A percentile compares a stretch with the other conserved stretches of the same genome.
Evolutionary conservation across 2,888 invertebrate genomes (phyloP).

Genomic region (Rhagonycha lutea): DNA sequence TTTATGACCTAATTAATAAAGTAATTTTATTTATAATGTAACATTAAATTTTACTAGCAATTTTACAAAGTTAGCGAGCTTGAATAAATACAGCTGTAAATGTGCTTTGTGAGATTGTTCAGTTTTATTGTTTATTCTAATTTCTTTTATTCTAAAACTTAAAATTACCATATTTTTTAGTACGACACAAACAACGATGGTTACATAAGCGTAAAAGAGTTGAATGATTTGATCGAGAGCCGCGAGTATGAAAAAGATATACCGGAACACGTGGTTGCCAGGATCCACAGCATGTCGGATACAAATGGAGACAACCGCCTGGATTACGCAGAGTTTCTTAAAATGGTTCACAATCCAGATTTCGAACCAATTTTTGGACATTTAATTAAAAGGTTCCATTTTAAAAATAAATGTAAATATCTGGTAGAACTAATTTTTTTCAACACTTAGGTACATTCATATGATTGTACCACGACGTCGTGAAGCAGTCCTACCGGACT

Average conservation of each 20-base stretch:
- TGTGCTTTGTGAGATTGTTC: too few relatives aligned
- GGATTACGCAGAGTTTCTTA: slow-evolving; percentile 73
- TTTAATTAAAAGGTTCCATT: slow-evolving; percentile 62
- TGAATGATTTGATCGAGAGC: slow-evolving; percentile 64
- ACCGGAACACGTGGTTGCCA: slow-evolving; percentile 67
- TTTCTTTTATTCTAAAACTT: neutral
- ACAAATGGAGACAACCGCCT: slow-evolving; percentile 67
- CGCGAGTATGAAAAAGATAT: slow-evolving; percentile 67
- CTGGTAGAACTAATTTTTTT: neutral
- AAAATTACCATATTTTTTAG: slow-evolving; percentile 52
- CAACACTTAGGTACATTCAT: slow-evolving; percentile 36
- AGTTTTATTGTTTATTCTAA: too few relatives aligned
- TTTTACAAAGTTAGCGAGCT: too few relatives aligned
- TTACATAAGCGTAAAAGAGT: slow-evolving; percentile 67
- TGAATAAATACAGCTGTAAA: too few relatives aligned
- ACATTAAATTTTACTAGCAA: too few relatives aligned
- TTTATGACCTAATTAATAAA: too few relatives aligned
- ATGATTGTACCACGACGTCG: slow-evolving; percentile 29
- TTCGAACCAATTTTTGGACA: slow-evolving; percentile 60
- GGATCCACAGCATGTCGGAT: slow-evolving; percentile 71
- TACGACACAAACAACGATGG: slow-evolving; percentile 76
- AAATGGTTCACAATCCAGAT: slow-evolving; percentile 67
- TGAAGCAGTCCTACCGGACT: slow-evolving; percentile 47
- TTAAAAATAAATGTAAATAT: neutral
- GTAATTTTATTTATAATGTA: too few relatives aligned